These are phyloP conservation scores for Stenchaetothrips biformis DNA, from an alignment of 2,888 invertebrate species.

Conservation along the genomic window DNA sequence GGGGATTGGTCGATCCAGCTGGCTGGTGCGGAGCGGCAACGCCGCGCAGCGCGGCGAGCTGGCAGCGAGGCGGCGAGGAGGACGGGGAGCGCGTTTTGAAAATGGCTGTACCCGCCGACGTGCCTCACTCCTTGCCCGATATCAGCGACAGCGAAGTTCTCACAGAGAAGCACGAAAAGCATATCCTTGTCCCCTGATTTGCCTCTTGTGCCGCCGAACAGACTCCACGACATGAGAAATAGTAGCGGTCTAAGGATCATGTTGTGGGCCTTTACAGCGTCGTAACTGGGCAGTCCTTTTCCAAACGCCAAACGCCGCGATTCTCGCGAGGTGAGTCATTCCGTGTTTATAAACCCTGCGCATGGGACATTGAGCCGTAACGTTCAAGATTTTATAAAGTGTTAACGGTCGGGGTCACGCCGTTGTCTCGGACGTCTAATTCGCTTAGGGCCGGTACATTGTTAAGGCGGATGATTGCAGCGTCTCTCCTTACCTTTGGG, in stretches of 20 bases:
- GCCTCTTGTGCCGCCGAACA: no score
- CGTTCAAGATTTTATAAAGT: constrained; percentile 19
- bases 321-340: background rate
- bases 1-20: background rate
- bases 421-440: no score
- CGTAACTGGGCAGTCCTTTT: constrained; percentile 3
- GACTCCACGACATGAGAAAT: no score
- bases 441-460: no score
- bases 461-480: no score
- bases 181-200: no score
- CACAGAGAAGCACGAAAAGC: no score
- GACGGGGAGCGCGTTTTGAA: background rate
- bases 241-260: no score
- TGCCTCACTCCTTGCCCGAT: no score
- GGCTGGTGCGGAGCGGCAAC: background rate
- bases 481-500: no score
- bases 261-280: background rate
- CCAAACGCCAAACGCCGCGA: background rate
- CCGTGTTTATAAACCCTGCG: background rate
- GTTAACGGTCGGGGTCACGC: background rate
- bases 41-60: background rate
- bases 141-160: no score
- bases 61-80: background rate
- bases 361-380: constrained; percentile 8
- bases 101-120: background rate